These are phyloP conservation scores for Rhinopomastus cyanomelas DNA, from an alignment of 2,113 vertebrate species.

Conservation along the genomic window DNA sequence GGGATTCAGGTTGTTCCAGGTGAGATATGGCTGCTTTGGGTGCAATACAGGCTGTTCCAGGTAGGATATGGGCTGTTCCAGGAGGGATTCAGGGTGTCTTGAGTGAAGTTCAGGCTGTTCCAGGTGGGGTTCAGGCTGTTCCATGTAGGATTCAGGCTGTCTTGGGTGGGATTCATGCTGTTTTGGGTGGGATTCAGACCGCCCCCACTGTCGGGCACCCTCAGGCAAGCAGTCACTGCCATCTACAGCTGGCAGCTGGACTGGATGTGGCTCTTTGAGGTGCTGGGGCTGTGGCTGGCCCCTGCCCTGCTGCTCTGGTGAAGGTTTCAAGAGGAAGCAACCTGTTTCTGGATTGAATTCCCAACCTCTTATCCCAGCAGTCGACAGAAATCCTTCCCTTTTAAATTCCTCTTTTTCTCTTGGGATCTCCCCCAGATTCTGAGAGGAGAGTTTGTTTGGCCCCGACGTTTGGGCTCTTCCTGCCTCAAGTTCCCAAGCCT, in stretches of 20 bases:
- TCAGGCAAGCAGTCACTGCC: slow-evolving; percentile 13
- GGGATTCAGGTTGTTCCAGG: no score
- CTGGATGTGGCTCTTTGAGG: neutral
- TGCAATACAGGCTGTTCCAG: no score
- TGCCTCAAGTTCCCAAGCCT: neutral
- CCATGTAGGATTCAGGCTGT: no score
- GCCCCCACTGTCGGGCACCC: neutral
- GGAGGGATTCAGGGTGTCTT: no score
- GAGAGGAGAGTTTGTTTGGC: neutral
- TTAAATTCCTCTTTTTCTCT: no score
- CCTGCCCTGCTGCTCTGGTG: neutral
- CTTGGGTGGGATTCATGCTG: neutral
- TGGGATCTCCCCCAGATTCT: neutral
- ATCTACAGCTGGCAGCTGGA: neutral
- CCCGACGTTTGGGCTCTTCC: rapidly evolving
- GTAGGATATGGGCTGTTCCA: no score
- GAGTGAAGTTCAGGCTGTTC: no score
- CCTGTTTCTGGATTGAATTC: neutral
- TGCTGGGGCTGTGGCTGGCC: neutral
- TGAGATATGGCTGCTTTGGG: no score
- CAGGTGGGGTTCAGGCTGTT: neutral
- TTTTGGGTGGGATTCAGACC: neutral
- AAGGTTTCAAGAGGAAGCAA: neutral
- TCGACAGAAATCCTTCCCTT: rapidly evolving
- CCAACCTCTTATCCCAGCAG: neutral